Base-by-base conservation (phyloP, 2,888 invertebrate species). In the Ligdia adustata region DNA sequence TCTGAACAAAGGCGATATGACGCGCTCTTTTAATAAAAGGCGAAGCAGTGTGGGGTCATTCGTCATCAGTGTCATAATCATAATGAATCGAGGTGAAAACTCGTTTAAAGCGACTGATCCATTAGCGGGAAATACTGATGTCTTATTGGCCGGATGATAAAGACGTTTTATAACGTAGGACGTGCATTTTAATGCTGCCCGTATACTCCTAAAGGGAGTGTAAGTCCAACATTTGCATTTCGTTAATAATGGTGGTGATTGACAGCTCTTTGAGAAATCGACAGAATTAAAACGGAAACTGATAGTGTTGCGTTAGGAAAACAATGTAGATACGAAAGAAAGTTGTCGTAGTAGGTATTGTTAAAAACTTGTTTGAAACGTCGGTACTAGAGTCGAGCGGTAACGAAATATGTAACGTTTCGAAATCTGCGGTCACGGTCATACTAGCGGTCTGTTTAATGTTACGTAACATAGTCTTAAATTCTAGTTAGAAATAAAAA, bases 81-180 rank as follows among this genome's bases (percentile, higher is more conserved):
- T 67, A 66, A 73, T 66, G 68, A 66, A 72, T 69, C 62, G 56
- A 64, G 62, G 64, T 66, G 64, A 63, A 70, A 75, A 70, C 75
- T 65, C 53, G 69, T 71, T 72, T 49, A 31, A 46, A 37, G 18
- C 29, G 27, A 28, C 46, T 40, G 49, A 50, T 45, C 48, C 52
- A 56, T 59, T 56, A 54, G 50, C 31, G 52, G 50, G 52, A 54
- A 56, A 54, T 54, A 56, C 52, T 51, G 54, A 49, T 47, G 48
- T 47, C 49, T 51, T 58, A 52, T 55, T 53, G 51, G 46, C 40
- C 39, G 31, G 38, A 41, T 42, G 43, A 51, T 56, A 54, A 54
- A 56, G 50, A 31, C 15, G 47, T 42, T 44, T 38, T 35, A 31
- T 37, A n/a, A 16, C 35, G 40, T 40, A 40, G 40, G 40, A 27